Base-by-base conservation (phyloP, 1,140 invertebrate genomes). In the Mylabris phalerata region DNA sequence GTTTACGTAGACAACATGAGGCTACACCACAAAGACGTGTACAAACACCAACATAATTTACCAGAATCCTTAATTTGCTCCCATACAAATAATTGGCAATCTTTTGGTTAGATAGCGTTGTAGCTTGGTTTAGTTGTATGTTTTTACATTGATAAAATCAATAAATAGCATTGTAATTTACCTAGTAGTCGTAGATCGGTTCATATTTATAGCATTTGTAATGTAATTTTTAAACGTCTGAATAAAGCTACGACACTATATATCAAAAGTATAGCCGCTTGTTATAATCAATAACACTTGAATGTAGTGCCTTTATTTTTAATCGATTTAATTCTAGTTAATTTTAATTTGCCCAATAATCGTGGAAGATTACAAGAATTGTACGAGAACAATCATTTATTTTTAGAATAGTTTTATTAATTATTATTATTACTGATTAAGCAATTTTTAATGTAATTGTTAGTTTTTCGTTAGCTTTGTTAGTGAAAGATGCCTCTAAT, bases 1-100 rank as follows among this genome's bases (percentile, higher is more conserved):
- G 97, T 13, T 79, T 91, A 70, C 80, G 88, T 48, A 85, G 86
- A 57, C 87, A 89, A 61, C 87, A 90, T 70, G 84, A 90, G 72
- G 80, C 86, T 66, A 83, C 84, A 32, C 80, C 79, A n/a, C 11
- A 38, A 5, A 80, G 78, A 62, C 74, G 76, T 67, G 57, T 59
- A 25, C 48, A 50, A n/a, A 69, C 67, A 38, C 67, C 66, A 26
- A 54, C 50, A 26, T 54, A 54, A 54, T 25, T 48, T 39, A 13
- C 11, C 27, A 32, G 9, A 39, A 13, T 49, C 1, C 9, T 27
- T 9, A 39, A 38, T 13, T 32, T 19, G 9, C 4, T 40, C 7
- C 11, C 27, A n/a, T 3, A 42, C 41, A n/a, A 42, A 9, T 42
- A 6, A 9, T n/a, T 7, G 10, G 41, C 9, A 1, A 40, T 40